Base-by-base conservation (phyloP, 2,797 vertebrate species). In the Mallotus villosus region DNA sequence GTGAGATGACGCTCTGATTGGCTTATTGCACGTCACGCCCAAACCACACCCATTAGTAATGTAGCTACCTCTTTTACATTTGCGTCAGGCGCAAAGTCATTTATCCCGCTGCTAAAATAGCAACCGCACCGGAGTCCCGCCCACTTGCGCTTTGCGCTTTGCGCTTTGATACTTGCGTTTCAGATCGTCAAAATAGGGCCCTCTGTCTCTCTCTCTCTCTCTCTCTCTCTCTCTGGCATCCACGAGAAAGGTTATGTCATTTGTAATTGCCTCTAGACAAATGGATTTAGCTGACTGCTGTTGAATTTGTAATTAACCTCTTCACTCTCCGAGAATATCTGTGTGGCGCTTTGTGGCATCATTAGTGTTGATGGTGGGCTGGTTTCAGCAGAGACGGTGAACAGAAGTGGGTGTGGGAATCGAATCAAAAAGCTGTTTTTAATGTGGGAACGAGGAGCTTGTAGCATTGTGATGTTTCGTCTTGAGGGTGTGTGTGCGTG, bases 221-320 rank as follows among this genome's bases (percentile, higher is more conserved):
- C 17, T 62, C 17, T 19, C 2, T 37, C 41, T 41, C 9, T 41
- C 41, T 41, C 41, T 41, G 60, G 37, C 11, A 4, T 55, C 22
- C 64, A 41, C 3, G 68, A 32, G 57, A 69, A 34, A 7, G 32
- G 24, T 63, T 32, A 32, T 25, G 72, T 64, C 68, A 41, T 63
- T 68, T 62, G 25, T 77, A 58, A 14, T 78, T 74, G 68, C 64
- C 72, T 80, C 66, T 63, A 34, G 60, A 71, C 12, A 46, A 82
- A 75, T 64, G 72, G 60, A 37, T 22, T 12, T 5, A 0, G n/a
- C 74, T 74, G 78, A 80, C 81, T 34, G 34, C 74, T 55, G 81
- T 72, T 24, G 79, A 71, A 77, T 77, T 78, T 73, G 67, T 84
- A 89, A 90, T 91, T 91, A 88, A 87, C 88, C 85, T 88, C 73